phyloP scores from a whole-genome alignment of 1,140 invertebrate species.

The Ganaspis sp. region DNA sequence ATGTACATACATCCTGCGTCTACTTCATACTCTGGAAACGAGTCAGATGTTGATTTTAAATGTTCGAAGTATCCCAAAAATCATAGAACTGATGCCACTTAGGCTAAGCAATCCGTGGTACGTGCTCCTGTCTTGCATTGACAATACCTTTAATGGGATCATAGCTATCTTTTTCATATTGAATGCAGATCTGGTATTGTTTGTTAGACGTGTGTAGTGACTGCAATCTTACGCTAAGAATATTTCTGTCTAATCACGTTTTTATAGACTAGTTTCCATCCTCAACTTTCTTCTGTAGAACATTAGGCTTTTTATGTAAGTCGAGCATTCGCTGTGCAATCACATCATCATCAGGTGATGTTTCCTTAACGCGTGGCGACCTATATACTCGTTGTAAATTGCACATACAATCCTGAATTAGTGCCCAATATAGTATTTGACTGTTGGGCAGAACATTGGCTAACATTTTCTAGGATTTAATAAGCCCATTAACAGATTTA shows the following conservation, averaged over 20 bases:
- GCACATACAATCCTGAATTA: constrained; percentile 26
- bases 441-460: not conserved
- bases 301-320: not conserved
- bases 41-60: not conserved
- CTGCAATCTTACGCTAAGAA: constrained; percentile 21
- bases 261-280: constrained; percentile 24
- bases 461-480: constrained; percentile 24
- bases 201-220: constrained; percentile 6
- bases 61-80: constrained; percentile 28
- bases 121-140: constrained; percentile 26
- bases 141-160: constrained; percentile 36
- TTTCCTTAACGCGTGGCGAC: not conserved
- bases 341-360: not conserved
- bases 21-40: too few species aligned
- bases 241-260: constrained; percentile 22
- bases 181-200: constrained; percentile 30
- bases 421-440: constrained; percentile 16
- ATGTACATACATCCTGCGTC: too few species aligned
- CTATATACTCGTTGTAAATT: constrained; percentile 25
- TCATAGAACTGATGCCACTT: constrained; percentile 31
- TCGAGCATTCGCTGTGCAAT: not conserved
- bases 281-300: not conserved
- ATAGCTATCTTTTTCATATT: constrained; percentile 20
- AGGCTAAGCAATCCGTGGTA: constrained; percentile 14
- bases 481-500: not conserved